Base-by-base conservation (phyloP, 2,113 vertebrate species). In the Cyphomyrus plagiostoma region DNA sequence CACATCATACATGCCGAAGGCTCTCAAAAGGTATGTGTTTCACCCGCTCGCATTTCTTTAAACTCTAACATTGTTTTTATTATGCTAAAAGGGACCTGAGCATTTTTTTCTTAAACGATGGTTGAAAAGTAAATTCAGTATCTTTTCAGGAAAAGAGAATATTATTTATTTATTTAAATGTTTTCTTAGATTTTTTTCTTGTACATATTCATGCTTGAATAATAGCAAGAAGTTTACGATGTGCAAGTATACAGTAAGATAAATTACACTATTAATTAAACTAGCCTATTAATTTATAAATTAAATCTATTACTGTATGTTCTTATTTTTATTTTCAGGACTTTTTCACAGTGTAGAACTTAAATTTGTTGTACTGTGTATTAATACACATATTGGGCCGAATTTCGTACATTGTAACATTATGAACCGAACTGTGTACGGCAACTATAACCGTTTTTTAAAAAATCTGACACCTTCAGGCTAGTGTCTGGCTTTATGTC, bases 11-110 rank as follows among this genome's bases (percentile, higher is more conserved):
- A 19, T 87, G 91, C 52, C 90, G 87, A 70, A 70, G 50, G 84
- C 90, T 93, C 62, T 74, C 91, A 42, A 91, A 91, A 94, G 95
- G 95, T 96, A 95, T 3, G 95, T 93, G 56, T 53, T 1, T 26
- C 10, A 5, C 87, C 5, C 35, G 30, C n/a, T 2, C 49, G 26
- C 17, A 48, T 30, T 23, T 86, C 21, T 86, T 35, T 50, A 26
- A 53, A 52, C 23, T 86, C 5, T 26, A 52, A 35, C 23, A 17
- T 15, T 52, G n/a, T 23, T 86, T 86, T 49, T 48, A 84, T 86
- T 53, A 49, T n/a, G 8, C 15, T 85, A 1, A 85, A 85, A 85
- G 42, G 30, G 13, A 42, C 30, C 5, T 15, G 17, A 45, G 21
- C 17, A 48, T 26, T 35, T 35, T 86, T 52, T 87, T 4, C 39